Evolutionary conservation across 2,888 invertebrate species (phyloP).

Genomic region (Amaurobius ferox): DNA sequence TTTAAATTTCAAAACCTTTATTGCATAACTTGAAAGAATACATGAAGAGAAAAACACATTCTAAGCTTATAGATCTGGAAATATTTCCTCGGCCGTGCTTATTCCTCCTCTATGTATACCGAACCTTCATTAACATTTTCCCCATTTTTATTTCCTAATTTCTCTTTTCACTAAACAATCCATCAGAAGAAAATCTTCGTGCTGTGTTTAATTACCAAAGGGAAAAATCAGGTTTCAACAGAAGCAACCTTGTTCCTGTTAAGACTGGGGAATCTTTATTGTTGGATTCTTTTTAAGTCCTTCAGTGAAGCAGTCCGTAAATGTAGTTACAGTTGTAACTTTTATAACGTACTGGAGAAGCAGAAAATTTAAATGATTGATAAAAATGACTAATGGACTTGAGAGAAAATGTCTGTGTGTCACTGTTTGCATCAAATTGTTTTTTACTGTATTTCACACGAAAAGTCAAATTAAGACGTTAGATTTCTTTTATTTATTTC

Average conservation of each 20-base stretch:
- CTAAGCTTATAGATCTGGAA: too few species aligned
- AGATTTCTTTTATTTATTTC: too few species aligned
- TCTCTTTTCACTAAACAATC: neutral
- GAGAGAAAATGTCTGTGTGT: too few species aligned
- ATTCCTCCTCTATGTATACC: neutral
- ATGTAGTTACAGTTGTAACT: too few species aligned
- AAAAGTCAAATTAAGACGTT: too few species aligned
- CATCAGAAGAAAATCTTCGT: neutral
- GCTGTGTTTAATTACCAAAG: conserved; percentile 3
- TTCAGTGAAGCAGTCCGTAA: neutral
- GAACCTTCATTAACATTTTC: neutral
- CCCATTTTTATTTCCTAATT: neutral
- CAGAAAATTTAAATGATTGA: too few species aligned
- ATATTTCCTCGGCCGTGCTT: neutral
- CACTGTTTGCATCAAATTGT: too few species aligned
- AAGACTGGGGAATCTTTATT: neutral
- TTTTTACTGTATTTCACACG: too few species aligned
- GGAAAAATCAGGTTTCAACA: neutral
- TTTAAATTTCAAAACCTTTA: neutral
- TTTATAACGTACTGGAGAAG: too few species aligned
- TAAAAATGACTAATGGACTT: too few species aligned
- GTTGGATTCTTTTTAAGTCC: neutral
- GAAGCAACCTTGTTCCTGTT: neutral
- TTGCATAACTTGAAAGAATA: neutral
- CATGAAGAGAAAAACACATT: neutral